phyloP scores from a whole-genome alignment of 2,797 vertebrate genomes.

The Poecilia wingei region DNA sequence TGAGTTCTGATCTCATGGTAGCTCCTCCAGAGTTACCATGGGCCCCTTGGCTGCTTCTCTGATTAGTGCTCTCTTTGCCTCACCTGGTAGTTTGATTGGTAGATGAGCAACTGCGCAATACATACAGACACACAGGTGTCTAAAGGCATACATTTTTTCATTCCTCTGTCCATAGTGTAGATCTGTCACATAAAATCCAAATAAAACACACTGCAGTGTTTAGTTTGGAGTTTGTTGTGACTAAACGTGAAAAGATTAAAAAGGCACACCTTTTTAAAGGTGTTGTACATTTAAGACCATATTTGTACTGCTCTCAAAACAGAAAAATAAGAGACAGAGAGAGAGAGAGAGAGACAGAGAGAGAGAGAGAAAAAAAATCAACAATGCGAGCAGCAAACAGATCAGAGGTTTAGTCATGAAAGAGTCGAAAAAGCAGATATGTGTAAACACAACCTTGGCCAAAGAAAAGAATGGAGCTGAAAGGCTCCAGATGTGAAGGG shows the following conservation, averaged over 20 bases:
- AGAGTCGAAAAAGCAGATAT: conserved; percentile 59
- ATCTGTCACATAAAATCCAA: background rate
- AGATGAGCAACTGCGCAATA: background rate
- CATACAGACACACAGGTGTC: background rate
- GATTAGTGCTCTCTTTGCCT: background rate
- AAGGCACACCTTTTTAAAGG: background rate
- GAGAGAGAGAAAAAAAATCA: conserved; percentile 18
- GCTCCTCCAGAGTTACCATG: background rate
- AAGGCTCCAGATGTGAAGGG: conserved; percentile 64
- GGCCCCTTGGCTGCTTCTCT: background rate
- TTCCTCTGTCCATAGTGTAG: background rate
- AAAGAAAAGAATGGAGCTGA: conserved; percentile 58
- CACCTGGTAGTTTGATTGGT: background rate
- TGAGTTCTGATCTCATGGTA: background rate
- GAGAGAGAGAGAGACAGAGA: background rate
- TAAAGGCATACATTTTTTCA: background rate
- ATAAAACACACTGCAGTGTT: background rate
- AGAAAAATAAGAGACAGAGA: conserved; percentile 13
- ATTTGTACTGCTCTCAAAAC: conserved; percentile 30
- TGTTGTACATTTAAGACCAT: conserved; percentile 16
- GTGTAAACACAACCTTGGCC: conserved; percentile 65
- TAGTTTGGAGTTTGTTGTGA: background rate
- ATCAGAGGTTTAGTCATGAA: conserved; percentile 65
- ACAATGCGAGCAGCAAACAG: conserved; percentile 47
- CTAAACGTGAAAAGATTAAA: background rate